These are phyloP conservation scores for Chrysocyon brachyurus DNA, from an alignment of 2,797 vertebrate species.

Conservation along the genomic window DNA sequence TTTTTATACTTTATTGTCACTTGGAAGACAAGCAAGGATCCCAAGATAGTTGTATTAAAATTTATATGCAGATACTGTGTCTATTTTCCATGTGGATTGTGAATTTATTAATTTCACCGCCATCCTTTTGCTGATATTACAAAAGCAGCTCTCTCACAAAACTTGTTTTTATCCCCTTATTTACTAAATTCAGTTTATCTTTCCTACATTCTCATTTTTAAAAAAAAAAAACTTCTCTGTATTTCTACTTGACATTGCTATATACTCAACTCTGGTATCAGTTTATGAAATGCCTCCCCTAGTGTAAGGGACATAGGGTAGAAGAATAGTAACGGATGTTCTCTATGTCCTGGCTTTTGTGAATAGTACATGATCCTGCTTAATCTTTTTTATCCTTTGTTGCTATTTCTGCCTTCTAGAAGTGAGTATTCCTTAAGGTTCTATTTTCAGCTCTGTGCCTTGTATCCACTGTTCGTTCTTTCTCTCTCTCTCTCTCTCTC, in stretches of 20 bases:
- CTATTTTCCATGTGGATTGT: conserved; percentile 44
- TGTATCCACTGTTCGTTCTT: neutral
- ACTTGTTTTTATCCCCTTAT: neutral
- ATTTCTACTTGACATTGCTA: neutral
- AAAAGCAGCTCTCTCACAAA: conserved; percentile 2
- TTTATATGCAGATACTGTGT: neutral
- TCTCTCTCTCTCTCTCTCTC: neutral
- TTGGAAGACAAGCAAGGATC: conserved; percentile 8
- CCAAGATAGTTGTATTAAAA: neutral
- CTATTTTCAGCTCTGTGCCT: conserved; percentile 67
- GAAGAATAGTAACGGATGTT: conserved; percentile 61
- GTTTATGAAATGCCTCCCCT: conserved; percentile 32
- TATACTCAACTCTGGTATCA: neutral
- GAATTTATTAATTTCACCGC: neutral
- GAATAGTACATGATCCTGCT: conserved; percentile 30
- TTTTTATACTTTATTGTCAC: neutral
- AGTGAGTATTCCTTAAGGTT: conserved; percentile 68
- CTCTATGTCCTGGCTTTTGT: conserved; percentile 51
- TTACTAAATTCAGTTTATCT: conserved; percentile 25
- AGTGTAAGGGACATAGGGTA: neutral
- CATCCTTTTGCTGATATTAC: neutral
- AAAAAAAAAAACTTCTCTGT: neutral
- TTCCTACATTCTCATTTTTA: conserved; percentile 41
- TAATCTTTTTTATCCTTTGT: conserved; percentile 68
- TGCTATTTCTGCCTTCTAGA: conserved; percentile 71